Evolutionary conservation across 64 coral and sea anemone species (phyloP).

Genomic region (Hydrozoanthus tunicans): DNA sequence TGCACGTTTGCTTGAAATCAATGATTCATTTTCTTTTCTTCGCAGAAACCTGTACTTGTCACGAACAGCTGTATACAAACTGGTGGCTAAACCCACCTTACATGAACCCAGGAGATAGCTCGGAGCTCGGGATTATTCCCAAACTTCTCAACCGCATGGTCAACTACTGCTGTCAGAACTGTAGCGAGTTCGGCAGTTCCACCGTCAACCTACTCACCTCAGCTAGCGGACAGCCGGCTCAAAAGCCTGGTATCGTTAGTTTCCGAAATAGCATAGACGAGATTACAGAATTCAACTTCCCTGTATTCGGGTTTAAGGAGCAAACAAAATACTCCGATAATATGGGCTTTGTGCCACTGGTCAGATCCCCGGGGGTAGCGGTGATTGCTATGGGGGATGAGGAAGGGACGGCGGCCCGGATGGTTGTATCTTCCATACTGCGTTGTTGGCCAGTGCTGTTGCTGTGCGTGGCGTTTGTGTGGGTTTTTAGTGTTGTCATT

Average conservation of each 20-base stretch:
- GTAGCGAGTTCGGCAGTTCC: slow-evolving; percentile 25
- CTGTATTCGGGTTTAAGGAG: slow-evolving; percentile 44
- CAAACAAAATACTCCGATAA: slow-evolving; percentile 41
- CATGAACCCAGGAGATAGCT: slow-evolving; percentile 7
- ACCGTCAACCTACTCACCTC: slow-evolving; percentile 5
- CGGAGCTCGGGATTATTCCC: slow-evolving; percentile 28
- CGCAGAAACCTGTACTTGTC: slow-evolving; percentile 47
- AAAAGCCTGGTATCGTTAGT: slow-evolving; percentile 35
- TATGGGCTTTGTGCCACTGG: slow-evolving; percentile 43
- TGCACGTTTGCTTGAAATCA: no score
- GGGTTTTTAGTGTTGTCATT: slow-evolving; percentile 39
- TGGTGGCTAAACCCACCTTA: slow-evolving; percentile 46
- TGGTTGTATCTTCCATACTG: slow-evolving; percentile 41
- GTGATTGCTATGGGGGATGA: slow-evolving; percentile 25
- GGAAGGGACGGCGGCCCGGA: slow-evolving; percentile 35
- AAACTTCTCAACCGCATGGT: slow-evolving; percentile 18
- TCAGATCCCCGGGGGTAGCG: slow-evolving; percentile 54
- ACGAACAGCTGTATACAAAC: slow-evolving; percentile 30
- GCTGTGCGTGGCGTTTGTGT: slow-evolving; percentile 34
- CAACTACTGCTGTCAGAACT: slow-evolving; percentile 39
- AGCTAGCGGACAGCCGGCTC: not conserved
- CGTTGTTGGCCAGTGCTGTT: slow-evolving; percentile 29
- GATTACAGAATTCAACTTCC: slow-evolving; percentile 34
- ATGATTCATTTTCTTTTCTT: not conserved
- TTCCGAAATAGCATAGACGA: slow-evolving; percentile 18